A percentile compares a stretch with the other conserved stretches of the same genome.
Conservation (phyloP, 1,140 invertebrate species). For the Pogonus chalceus region DNA sequence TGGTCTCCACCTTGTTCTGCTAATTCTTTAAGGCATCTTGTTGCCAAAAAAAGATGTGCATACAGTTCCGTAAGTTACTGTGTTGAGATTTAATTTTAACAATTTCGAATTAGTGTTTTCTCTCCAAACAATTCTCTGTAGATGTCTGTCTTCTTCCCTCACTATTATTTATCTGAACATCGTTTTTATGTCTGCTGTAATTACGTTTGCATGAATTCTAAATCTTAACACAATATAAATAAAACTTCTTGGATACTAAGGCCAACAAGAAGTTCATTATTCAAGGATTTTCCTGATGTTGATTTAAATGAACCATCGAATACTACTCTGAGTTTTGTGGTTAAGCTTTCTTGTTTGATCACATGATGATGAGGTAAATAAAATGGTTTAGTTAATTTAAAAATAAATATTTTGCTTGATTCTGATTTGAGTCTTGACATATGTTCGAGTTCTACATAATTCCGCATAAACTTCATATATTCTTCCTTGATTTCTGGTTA, state of each 20-base stretch:
- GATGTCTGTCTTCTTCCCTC: conserved; percentile 22
- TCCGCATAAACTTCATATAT: conserved; percentile 24
- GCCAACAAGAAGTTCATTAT: conserved; percentile 25
- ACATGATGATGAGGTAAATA: conserved; percentile 36
- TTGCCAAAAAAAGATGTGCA: conserved; percentile 23
- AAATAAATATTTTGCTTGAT: neutral
- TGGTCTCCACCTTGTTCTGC: conserved; percentile 3
- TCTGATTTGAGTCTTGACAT: conserved; percentile 27
- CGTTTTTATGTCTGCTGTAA: conserved; percentile 25
- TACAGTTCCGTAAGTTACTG: conserved; percentile 25
- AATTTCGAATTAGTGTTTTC: neutral
- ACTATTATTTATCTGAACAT: conserved; percentile 11
- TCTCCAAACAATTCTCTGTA: conserved; percentile 36
- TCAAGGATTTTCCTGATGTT: conserved; percentile 24
- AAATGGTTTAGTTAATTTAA: no score
- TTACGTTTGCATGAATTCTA: conserved; percentile 18
- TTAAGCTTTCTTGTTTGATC: conserved; percentile 20
- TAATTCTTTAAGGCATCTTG: conserved; percentile 17
- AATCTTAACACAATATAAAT: conserved; percentile 25
- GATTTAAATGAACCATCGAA: conserved; percentile 28
- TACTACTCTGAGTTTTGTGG: conserved; percentile 28
- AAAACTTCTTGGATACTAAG: conserved; percentile 31
- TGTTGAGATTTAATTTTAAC: conserved; percentile 19
- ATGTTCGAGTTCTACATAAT: conserved; percentile 30
- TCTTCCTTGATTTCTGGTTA: conserved; percentile 17